Conservation (phyloP, 2,797 vertebrate genomes). For the Gadopsis bispinosus region DNA sequence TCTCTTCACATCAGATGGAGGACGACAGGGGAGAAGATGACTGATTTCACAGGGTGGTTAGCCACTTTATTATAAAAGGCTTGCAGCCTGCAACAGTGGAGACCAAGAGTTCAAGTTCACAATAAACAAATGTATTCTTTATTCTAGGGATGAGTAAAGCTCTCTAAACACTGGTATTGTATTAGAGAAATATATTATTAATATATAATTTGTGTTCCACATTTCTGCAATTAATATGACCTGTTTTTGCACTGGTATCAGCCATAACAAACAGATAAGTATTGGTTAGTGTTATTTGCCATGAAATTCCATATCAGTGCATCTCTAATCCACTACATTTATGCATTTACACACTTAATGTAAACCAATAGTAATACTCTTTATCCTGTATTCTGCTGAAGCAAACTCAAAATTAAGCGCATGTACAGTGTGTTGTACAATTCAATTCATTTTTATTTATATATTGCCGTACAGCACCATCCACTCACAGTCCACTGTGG, state of each 20-base stretch:
- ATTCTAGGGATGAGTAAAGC: too few species aligned
- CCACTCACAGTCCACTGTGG: constrained; percentile 26
- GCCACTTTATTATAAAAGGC: neutral
- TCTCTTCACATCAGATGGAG: neutral
- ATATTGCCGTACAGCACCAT: neutral
- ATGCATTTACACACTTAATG: neutral
- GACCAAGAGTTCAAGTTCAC: neutral
- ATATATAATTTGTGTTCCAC: too few species aligned
- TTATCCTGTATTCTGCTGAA: constrained; percentile 9
- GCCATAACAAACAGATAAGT: neutral
- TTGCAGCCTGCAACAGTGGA: neutral
- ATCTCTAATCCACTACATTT: neutral
- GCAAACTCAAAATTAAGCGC: constrained; percentile 43
- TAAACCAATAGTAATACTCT: neutral
- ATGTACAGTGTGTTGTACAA: constrained; percentile 21
- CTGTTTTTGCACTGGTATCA: neutral
- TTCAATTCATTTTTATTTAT: neutral
- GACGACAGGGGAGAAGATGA: neutral
- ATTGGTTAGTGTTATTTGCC: neutral
- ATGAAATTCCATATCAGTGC: neutral
- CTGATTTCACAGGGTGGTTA: neutral
- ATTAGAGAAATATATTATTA: too few species aligned
- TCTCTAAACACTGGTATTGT: too few species aligned
- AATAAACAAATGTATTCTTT: too few species aligned
- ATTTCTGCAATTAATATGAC: too few species aligned